Base-by-base conservation (phyloP, 2,888 invertebrate species). In the Hypomecis punctinalis region DNA sequence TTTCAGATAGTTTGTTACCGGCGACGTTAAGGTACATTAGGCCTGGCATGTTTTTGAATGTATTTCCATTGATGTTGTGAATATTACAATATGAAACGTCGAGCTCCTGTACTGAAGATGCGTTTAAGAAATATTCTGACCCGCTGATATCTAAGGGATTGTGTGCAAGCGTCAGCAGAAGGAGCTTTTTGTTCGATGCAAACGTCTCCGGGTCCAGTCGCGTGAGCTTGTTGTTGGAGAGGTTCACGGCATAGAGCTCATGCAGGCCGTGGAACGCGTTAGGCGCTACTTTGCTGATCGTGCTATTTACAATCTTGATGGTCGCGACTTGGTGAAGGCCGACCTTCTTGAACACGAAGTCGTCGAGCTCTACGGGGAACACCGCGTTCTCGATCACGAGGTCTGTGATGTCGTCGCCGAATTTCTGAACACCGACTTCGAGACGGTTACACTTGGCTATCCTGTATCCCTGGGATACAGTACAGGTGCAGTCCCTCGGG, bases 21-120 rank as follows among this genome's bases (percentile, higher is more conserved):
- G 95, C 94, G 64, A 97, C 87, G 78, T 95, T 96, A 55, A 96
- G 91, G 79, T 95, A 96, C 77, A 94, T 94, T 43, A 96, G 93
- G 66, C 94, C 95, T 7, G 93, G 90, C 89, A 96, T 94, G 72
- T 95, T 93, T 8, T 93, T 90, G 78, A 96, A 96, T 0, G 95
- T 94, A 49, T 93, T 93, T 33, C 94, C 94, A 4, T 95, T 94
- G 61, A 97, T 90, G 76, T 94, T 94, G 69, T 94, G 90, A 72
- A 97, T 90, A 65, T 95, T 94, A 83, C 96, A 96, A 72, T 94
- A 94, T 3, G 96, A 96, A 51, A 96, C 91, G 76, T 95, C 95
- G 39, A 97, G 90, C 81, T 97, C 96, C 74, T 96, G 95, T 49
- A 96, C 93, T 40, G 94, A 94, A 5, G 94, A 91, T 6, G 95